Conservation (phyloP, 2,113 vertebrate genomes). For the Stegastes partitus region DNA sequence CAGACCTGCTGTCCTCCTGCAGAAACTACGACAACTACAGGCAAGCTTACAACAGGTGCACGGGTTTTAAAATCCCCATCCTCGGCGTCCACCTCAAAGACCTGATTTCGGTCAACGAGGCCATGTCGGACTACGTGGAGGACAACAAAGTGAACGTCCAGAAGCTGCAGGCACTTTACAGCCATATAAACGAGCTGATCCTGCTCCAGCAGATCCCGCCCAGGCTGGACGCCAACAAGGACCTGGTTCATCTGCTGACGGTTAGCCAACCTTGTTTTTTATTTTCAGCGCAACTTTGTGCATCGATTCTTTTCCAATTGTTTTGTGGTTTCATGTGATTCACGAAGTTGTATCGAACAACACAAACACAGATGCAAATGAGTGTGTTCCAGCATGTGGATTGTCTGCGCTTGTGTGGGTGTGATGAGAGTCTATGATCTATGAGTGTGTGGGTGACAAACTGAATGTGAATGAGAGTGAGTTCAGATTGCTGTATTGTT, state of each 20-base stretch:
- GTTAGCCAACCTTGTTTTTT: conserved; percentile 84
- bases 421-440: conserved; percentile 76
- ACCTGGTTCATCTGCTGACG: conserved; percentile 95
- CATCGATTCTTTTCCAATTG: conserved; percentile 14
- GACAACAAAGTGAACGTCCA: conserved; percentile 93
- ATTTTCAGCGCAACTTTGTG: background rate
- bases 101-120: conserved; percentile 93
- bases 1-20: conserved; percentile 94
- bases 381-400: conserved; percentile 55
- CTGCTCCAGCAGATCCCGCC: conserved; percentile 93
- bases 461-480: conserved; percentile 73
- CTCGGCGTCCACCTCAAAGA: conserved; percentile 97
- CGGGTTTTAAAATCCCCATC: conserved; percentile 95
- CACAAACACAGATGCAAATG: conserved; percentile 69
- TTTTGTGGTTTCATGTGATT: conserved; percentile 40
- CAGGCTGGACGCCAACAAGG: conserved; percentile 94
- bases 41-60: conserved; percentile 89
- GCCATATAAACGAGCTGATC: conserved; percentile 93
- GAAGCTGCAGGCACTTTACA: conserved; percentile 93
- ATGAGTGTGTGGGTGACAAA: conserved; percentile 76
- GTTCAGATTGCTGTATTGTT: conserved; percentile 73
- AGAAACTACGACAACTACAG: conserved; percentile 96
- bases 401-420: conserved; percentile 68
- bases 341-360: conserved; percentile 33
- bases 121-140: conserved; percentile 94